Evolutionary conservation across 1,140 invertebrate genomes (phyloP), one percentile per base, ranked within the genome.

Genomic region (Carcinoscorpius rotundicauda): DNA sequence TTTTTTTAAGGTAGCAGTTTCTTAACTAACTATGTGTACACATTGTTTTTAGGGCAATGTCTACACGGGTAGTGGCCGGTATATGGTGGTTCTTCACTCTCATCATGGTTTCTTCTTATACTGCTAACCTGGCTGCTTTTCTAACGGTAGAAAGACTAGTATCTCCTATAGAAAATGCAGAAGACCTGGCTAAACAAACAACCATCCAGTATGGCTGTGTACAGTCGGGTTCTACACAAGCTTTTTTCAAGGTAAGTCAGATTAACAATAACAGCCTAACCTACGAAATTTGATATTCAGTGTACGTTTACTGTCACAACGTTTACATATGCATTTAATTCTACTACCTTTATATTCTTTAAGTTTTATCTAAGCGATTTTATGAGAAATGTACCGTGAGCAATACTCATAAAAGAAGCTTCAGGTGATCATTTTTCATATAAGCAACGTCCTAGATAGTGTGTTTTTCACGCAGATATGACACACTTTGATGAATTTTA

Each of bases 1-100:
- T 51, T 93, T 87, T 74, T 77, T 92, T 3, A 92, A 92, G 60
- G 56, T 59, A 9, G 6, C 58, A 29, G 6, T 59, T 56, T 29
- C 29, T 56, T 11, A 29, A n/a, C 49, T 59, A 29, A 29, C 29
- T 29, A 29, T 29, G 29, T 29, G 29, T 29, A 29, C 29, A 29
- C 29, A 29, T 65, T 48, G 50, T 52, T 57, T 61, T 55, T 11
- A 68, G 78, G 60, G 79, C 78, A 4, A 71, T 74, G 60, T 78
- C 78, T 8, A 79, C 78, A 1, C 68, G 78, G 52, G 67, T 79
- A n/a, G 72, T 78, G 6, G 77, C 78, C 2, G 78, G 76, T 6
- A 76, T 75, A 49, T 82, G 81, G 81, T 83, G 80, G 81, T 80
- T 82, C 67, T 83, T 82, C 70, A 81, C 81, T 2, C 75, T 83